Evolutionary conservation across 2,113 vertebrate species (phyloP).

Genomic region (Lanius collurio): DNA sequence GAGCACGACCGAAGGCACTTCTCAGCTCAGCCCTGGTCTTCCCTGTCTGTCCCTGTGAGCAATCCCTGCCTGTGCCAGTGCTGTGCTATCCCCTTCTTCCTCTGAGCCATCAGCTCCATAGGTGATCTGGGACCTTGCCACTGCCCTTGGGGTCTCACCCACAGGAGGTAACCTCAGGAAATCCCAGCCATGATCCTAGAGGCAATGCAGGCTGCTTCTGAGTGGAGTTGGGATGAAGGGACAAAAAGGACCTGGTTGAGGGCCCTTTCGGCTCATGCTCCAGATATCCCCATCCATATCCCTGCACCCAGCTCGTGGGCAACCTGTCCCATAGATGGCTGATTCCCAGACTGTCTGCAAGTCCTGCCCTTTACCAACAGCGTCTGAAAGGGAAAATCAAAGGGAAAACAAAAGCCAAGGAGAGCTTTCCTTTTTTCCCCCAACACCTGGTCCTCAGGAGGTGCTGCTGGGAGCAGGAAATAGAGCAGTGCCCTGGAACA

Average conservation of each 20-base stretch:
- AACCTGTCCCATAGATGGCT: fast-evolving
- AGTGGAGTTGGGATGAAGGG: fast-evolving
- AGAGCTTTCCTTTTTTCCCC: background rate
- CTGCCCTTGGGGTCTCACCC: background rate
- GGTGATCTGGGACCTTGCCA: background rate
- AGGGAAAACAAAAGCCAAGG: background rate
- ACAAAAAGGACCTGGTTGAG: background rate
- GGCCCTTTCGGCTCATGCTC: background rate
- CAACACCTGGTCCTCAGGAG: background rate
- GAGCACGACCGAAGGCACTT: fast-evolving
- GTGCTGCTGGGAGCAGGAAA: background rate
- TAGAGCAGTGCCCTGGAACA: background rate
- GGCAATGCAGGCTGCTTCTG: background rate
- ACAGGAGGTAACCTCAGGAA: background rate
- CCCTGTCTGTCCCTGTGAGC: background rate
- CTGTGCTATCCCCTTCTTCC: background rate
- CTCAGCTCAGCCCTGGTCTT: background rate
- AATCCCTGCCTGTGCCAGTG: background rate
- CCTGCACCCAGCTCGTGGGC: background rate
- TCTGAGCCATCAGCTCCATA: fast-evolving
- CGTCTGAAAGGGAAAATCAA: background rate
- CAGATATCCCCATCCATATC: fast-evolving
- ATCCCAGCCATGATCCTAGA: background rate
- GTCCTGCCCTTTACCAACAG: background rate
- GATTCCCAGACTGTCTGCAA: background rate